These are phyloP conservation scores for Zygogramma bicolorata DNA, from an alignment of 2,888 invertebrate species.

Conservation along the genomic window DNA sequence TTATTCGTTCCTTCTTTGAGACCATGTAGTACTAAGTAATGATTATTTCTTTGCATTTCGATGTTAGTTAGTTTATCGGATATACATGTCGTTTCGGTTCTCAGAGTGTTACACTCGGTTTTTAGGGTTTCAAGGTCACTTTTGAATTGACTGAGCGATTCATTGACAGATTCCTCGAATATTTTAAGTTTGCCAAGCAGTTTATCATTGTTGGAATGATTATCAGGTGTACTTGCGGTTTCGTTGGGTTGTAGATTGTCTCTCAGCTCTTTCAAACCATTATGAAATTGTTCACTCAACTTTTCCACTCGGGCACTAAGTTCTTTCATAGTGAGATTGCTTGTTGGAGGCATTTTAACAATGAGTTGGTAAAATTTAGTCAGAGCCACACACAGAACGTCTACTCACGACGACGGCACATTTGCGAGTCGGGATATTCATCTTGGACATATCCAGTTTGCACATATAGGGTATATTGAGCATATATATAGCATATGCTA, in stretches of 20 bases:
- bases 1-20: not conserved
- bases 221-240: not conserved
- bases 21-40: not conserved
- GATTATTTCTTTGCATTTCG: not conserved
- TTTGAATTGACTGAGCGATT: not conserved
- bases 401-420: not conserved
- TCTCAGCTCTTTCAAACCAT: conserved; percentile 7
- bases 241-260: not conserved
- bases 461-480: too few relatives aligned
- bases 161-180: not conserved
- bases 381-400: conserved; percentile 4
- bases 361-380: not conserved
- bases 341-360: not conserved
- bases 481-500: too few relatives aligned
- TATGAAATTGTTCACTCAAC: not conserved
- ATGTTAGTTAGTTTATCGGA: not conserved
- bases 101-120: not conserved
- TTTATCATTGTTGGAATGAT: not conserved
- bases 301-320: not conserved
- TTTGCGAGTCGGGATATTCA: not conserved
- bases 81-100: not conserved
- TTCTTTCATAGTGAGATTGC: not conserved
- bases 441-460: too few relatives aligned
- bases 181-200: not conserved
- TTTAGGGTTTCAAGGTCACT: too few relatives aligned